phyloP scores from a whole-genome alignment of 2,888 invertebrate genomes.

The Orthosia gothica region DNA sequence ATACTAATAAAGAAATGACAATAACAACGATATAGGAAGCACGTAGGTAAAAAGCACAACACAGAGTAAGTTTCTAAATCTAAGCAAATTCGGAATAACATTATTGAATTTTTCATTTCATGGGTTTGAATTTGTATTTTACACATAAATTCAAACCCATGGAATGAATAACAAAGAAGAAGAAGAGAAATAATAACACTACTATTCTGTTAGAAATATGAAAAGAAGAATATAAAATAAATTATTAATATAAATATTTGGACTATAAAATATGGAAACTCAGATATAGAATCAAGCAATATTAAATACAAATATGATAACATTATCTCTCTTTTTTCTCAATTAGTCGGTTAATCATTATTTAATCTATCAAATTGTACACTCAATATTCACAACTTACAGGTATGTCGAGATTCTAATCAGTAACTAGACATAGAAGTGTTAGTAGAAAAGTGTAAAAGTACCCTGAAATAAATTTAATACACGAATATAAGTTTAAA shows the following conservation, averaged over 20 bases:
- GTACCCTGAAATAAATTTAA: slow-evolving; percentile 81
- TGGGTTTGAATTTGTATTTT: neutral
- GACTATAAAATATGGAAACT: neutral
- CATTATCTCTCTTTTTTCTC: slow-evolving; percentile 41
- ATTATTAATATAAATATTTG: neutral
- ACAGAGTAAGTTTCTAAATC: slow-evolving; percentile 78
- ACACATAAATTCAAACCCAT: slow-evolving; percentile 9
- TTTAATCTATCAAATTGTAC: slow-evolving; percentile 51
- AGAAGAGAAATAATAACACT: neutral
- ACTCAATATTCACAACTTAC: slow-evolving; percentile 56
- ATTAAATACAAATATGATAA: slow-evolving; percentile 7
- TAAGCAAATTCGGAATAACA: slow-evolving; percentile 39
- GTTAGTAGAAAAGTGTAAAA: slow-evolving; percentile 86
- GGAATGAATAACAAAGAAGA: neutral
- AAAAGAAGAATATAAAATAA: neutral
- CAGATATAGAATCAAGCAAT: neutral
- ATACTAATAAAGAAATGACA: slow-evolving; percentile 57
- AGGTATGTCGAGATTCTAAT: slow-evolving; percentile 52
- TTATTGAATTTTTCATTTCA: neutral
- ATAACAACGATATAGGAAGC: slow-evolving; percentile 82
- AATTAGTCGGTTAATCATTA: slow-evolving; percentile 25
- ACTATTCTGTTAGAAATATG: neutral
- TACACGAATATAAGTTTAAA: slow-evolving; percentile 70
- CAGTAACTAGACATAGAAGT: slow-evolving; percentile 58
- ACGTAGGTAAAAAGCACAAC: slow-evolving; percentile 87